Conservation (phyloP, 2,113 vertebrate species). For the Labeo rohita region DNA sequence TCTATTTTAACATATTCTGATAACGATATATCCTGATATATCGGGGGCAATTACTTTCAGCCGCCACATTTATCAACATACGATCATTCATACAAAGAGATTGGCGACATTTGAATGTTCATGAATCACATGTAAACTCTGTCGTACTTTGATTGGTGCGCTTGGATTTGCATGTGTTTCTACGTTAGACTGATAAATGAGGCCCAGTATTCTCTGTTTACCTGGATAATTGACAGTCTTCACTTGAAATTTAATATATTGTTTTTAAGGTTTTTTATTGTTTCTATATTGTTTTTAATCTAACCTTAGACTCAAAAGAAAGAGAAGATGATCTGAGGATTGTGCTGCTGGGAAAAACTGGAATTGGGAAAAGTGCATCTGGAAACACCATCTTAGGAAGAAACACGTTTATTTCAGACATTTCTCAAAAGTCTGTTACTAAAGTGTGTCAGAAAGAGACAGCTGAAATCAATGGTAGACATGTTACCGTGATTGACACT, state of each 20-base stretch:
- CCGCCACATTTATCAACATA: too few relatives aligned
- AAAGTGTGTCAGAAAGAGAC: neutral
- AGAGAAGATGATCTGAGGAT: neutral
- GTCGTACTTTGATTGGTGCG: too few relatives aligned
- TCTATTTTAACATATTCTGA: too few relatives aligned
- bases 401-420: neutral
- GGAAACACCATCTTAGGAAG: slow-evolving; percentile 5
- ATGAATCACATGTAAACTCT: too few relatives aligned
- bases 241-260: neutral
- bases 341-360: slow-evolving; percentile 12
- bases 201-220: neutral
- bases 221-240: neutral
- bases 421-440: neutral
- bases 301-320: neutral
- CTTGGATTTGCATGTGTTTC: too few relatives aligned
- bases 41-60: too few relatives aligned
- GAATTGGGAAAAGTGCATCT: neutral
- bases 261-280: neutral
- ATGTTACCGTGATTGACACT: slow-evolving; percentile 13
- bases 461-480: neutral
- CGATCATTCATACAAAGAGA: too few relatives aligned
- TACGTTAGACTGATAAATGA: too few relatives aligned
- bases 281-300: neutral
- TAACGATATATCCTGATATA: too few relatives aligned
- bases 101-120: too few relatives aligned